phyloP scores from a whole-genome alignment of 2,888 invertebrate species.

The Ectemnius continuus region DNA sequence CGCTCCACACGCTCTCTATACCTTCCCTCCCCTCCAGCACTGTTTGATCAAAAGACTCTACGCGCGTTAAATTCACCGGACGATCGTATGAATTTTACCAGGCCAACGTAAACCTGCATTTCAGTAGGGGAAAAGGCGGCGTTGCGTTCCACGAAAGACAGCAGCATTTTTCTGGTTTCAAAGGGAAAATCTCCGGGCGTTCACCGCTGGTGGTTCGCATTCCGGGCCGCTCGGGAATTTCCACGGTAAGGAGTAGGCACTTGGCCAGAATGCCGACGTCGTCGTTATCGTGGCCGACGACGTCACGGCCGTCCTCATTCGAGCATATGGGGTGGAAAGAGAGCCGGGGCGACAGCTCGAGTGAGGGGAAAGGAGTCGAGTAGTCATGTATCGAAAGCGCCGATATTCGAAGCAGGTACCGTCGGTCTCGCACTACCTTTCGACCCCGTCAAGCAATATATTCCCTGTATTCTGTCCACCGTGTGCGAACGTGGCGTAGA shows the following conservation, averaged over 20 bases:
- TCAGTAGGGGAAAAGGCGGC: too few relatives aligned
- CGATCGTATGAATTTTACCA: too few relatives aligned
- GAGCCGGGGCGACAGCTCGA: background rate
- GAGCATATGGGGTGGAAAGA: conserved; percentile 34
- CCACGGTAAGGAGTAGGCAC: background rate
- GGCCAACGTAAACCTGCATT: too few relatives aligned
- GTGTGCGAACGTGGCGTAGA: background rate
- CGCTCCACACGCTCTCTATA: too few relatives aligned
- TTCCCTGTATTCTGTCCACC: conserved; percentile 23
- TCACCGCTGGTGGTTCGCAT: too few relatives aligned
- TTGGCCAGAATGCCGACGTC: conserved; percentile 8
- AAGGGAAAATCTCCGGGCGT: too few relatives aligned
- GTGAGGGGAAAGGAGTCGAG: background rate
- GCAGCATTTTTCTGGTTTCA: too few relatives aligned
- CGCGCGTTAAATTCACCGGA: too few relatives aligned
- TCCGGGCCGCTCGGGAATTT: too few relatives aligned
- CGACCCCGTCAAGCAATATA: conserved; percentile 28
- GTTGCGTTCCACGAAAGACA: too few relatives aligned
- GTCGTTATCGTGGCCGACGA: conserved; percentile 36
- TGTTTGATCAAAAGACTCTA: too few relatives aligned
- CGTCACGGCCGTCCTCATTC: conserved; percentile 29
- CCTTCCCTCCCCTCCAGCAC: too few relatives aligned
- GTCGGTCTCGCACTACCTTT: conserved; percentile 1
- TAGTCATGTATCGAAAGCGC: conserved; percentile 35
- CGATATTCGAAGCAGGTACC: conserved; percentile 41